Base-by-base conservation (phyloP, 2,888 invertebrate genomes). In the Cremastinae sp. region DNA sequence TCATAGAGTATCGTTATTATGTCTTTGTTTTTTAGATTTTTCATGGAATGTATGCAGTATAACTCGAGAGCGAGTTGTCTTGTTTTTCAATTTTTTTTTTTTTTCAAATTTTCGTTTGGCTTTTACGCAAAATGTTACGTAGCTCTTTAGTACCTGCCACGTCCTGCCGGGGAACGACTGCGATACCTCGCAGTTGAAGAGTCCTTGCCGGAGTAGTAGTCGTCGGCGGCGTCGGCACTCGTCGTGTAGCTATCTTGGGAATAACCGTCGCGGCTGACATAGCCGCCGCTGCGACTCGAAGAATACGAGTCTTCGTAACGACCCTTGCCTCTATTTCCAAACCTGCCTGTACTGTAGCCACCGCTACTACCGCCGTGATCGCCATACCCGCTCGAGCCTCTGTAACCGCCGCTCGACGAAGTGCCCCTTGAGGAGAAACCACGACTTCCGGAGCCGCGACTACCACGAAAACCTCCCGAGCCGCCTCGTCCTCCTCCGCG, bases 401-500 rank as follows among this genome's bases (percentile, higher is more conserved):
- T 88, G 77, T 90, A 89, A 70, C 91, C 38, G 20, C 69, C 45
- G 62, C 49, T 45, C 53, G 66, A 77, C 14, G 85, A 88, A 80
- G 86, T 90, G 58, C 91, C 89, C 79, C 85, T 88, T 80, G 85
- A 89, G 74, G 87, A 87, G 47, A 90, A 90, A 64, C 91, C 90
- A 62, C 92, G 90, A 79, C 90, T 89, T 20, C 91, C 89, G 64
- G 91, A 88, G 53, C 91, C 90, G 75, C 93, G 92, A 49, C 92
- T 91, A 78, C 93, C 92, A 18, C 93, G 90, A 84, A 92, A 92
- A 80, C 93, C 92, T 65, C 92, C 91, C 76, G 93, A 91, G 69
- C 92, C 91, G 62, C 92, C 92, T 80, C 94, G 92, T 77, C 94
- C 92, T 77, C 93, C 92, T 70, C 94, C 93, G 54, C 95, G 93